Conservation (phyloP, 2,888 invertebrate species). For the Phalera bucephala region DNA sequence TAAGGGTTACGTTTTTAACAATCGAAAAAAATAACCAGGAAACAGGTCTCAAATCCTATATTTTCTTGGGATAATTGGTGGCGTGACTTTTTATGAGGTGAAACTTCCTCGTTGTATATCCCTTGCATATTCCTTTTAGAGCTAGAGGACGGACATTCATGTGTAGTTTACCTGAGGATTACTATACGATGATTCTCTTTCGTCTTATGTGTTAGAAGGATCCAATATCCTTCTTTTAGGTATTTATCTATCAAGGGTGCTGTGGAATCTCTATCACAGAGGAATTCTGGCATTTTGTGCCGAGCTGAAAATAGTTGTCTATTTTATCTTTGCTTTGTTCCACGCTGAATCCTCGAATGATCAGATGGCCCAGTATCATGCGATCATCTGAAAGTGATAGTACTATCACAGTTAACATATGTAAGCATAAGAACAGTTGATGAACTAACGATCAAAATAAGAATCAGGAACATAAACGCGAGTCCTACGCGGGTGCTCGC, state of each 20-base stretch:
- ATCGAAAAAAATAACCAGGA: too few species aligned
- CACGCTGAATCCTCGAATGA: slow-evolving; percentile 34
- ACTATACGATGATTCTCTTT: slow-evolving; percentile 20
- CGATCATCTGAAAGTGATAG: slow-evolving; percentile 31
- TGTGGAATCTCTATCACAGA: slow-evolving; percentile 13
- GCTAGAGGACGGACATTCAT: neutral
- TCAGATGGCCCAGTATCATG: slow-evolving; percentile 33
- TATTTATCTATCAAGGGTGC: slow-evolving; percentile 8
- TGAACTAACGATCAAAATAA: too few species aligned
- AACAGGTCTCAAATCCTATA: too few species aligned
- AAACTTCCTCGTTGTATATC: neutral
- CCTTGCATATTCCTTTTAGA: neutral
- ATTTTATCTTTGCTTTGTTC: slow-evolving; percentile 38
- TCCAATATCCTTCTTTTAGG: slow-evolving; percentile 21
- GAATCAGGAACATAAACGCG: too few species aligned
- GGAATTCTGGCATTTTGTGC: slow-evolving; percentile 32
- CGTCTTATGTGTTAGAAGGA: slow-evolving; percentile 20
- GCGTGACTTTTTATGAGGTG: neutral
- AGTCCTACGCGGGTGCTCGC: too few species aligned
- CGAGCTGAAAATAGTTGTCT: slow-evolving; percentile 39
- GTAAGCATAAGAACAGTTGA: too few species aligned
- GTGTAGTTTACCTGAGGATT: slow-evolving; percentile 15
- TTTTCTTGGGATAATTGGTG: too few species aligned
- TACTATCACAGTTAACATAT: too few species aligned
- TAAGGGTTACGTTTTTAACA: too few species aligned